Conservation (phyloP, 64 coral and sea anemone genomes). For the Exaiptasia diaphana region DNA sequence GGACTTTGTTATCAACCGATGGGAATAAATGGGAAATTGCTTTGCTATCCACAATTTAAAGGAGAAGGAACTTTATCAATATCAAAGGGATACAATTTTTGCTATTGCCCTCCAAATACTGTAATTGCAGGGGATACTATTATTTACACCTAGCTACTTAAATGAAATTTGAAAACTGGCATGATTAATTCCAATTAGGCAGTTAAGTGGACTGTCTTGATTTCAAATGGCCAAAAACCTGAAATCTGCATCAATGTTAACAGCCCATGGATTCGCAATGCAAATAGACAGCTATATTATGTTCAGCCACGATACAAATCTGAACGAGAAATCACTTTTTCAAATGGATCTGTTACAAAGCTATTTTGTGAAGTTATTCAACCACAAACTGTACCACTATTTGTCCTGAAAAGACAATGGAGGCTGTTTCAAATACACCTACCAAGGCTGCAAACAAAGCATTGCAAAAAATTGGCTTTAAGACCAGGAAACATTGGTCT, state of each 20-base stretch:
- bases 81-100: background rate
- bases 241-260: background rate
- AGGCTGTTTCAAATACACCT: constrained; percentile 24
- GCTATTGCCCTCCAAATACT: background rate
- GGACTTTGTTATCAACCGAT: background rate
- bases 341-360: constrained; percentile 7
- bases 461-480: constrained; percentile 23
- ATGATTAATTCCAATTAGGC: no score
- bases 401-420: constrained; percentile 12
- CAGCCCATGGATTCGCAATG: constrained; percentile 5
- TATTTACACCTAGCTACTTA: no score
- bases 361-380: constrained; percentile 29
- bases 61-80: background rate
- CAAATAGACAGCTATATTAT: constrained; percentile 14
- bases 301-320: constrained; percentile 8
- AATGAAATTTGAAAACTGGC: no score
- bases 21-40: background rate
- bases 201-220: constrained; percentile 16
- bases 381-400: constrained; percentile 26
- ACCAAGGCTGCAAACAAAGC: constrained; percentile 25
- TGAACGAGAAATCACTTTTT: constrained; percentile 15
- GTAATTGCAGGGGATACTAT: background rate
- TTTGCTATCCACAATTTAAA: background rate
- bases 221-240: constrained; percentile 27
- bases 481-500: constrained; percentile 39